Percentiles rank a stretch among this genome's conserved stretches.
These are phyloP conservation scores for Triops longicaudatus DNA, from an alignment of 1,140 invertebrate species.

Conservation along the genomic window DNA sequence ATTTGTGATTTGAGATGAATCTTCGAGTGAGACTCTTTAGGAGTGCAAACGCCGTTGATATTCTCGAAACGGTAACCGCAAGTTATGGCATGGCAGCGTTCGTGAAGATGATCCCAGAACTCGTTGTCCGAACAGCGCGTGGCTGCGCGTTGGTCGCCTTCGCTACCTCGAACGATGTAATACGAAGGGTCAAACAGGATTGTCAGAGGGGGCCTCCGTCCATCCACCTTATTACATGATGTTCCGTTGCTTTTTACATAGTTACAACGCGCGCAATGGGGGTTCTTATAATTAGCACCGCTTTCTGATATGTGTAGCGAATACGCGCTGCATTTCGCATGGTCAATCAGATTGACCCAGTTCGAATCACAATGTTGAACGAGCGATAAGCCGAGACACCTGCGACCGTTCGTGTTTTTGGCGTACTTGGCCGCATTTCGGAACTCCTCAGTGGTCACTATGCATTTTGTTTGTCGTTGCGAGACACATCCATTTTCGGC, in stretches of 20 bases:
- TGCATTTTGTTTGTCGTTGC: not conserved
- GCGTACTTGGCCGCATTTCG: not conserved
- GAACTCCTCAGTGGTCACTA: conserved; percentile 2
- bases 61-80: conserved; percentile 31
- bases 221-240: not conserved
- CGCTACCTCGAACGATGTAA: conserved; percentile 24
- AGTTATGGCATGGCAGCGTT: conserved; percentile 32
- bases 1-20: not conserved
- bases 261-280: conserved; percentile 40
- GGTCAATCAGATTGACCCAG: conserved; percentile 1
- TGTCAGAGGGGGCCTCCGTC: not conserved
- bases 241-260: conserved; percentile 16
- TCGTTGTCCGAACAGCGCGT: conserved; percentile 31
- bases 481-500: not conserved
- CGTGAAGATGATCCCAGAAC: conserved; percentile 35
- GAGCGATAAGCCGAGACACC: conserved; percentile 24
- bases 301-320: conserved; percentile 22
- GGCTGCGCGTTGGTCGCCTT: conserved; percentile 30
- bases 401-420: conserved; percentile 19
- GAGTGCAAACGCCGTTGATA: conserved; percentile 31
- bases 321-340: conserved; percentile 28
- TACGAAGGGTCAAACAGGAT: conserved; percentile 18
- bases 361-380: conserved; percentile 20
- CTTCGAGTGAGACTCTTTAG: not conserved
- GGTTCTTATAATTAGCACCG: conserved; percentile 37